phyloP scores from a whole-genome alignment of 2,797 vertebrate species.

The Meriones psammophilus region DNA sequence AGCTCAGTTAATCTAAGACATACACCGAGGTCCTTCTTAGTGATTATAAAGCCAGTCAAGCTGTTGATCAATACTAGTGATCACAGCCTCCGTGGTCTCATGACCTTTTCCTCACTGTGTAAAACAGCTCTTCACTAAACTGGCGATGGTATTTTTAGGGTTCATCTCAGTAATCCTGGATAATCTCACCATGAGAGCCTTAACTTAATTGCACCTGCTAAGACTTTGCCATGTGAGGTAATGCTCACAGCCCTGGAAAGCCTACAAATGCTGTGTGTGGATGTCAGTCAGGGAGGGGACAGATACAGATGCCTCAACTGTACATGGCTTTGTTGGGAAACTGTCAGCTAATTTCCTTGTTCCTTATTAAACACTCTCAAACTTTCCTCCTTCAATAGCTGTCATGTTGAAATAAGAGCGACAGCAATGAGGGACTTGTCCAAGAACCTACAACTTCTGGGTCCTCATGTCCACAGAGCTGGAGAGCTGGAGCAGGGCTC shows the following conservation, averaged over 20 bases:
- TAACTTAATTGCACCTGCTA: neutral
- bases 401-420: neutral
- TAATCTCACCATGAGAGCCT: conserved; percentile 39
- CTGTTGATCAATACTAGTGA: neutral
- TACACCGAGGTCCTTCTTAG: neutral
- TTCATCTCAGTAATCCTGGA: neutral
- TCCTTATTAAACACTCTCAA: neutral
- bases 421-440: neutral
- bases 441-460: neutral
- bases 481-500: neutral
- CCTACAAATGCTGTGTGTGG: neutral
- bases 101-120: neutral
- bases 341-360: neutral
- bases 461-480: neutral
- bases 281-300: neutral
- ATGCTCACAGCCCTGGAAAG: neutral
- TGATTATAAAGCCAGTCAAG: neutral
- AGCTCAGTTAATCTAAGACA: neutral
- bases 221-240: neutral
- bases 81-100: neutral
- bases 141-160: neutral
- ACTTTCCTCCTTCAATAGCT: neutral
- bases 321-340: neutral
- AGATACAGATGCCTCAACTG: neutral
- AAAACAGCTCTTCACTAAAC: neutral